Conservation (phyloP, 2,888 invertebrate genomes). For the Icerya purchasi region DNA sequence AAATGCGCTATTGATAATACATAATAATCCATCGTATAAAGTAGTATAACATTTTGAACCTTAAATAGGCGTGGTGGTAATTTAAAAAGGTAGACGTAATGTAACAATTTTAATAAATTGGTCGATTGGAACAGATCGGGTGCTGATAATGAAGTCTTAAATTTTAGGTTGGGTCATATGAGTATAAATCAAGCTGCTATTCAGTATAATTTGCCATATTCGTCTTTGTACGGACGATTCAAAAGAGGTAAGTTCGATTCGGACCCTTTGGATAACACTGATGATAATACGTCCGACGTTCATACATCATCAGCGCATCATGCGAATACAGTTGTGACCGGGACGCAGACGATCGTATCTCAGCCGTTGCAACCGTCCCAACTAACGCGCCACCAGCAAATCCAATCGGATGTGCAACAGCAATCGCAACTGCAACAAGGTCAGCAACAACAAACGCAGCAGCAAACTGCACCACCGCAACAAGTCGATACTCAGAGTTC, state of each 20-base stretch:
- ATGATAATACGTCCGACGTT: conserved; percentile 10
- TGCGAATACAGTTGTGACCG: conserved; percentile 11
- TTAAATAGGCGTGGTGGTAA: no score
- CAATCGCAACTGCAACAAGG: conserved; percentile 14
- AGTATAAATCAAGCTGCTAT: conserved; percentile 84
- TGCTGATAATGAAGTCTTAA: no score
- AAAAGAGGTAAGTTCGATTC: conserved; percentile 64
- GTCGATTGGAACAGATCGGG: no score
- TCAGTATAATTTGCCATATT: conserved; percentile 74
- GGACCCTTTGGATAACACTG: conserved; percentile 22
- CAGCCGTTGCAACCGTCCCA: conserved; percentile 12
- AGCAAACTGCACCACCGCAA: conserved; percentile 9
- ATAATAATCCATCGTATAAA: no score
- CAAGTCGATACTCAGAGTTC: no score
- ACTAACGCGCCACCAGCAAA: conserved; percentile 9
- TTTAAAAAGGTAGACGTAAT: no score
- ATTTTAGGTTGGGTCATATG: conserved; percentile 75
- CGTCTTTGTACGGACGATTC: conserved; percentile 69
- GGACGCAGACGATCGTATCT: conserved; percentile 11
- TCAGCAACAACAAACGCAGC: conserved; percentile 15
- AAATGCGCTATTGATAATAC: no score
- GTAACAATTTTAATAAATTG: no score
- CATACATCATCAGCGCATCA: conserved; percentile 11
- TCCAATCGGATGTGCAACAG: conserved; percentile 12
- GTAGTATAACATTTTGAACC: no score